These are phyloP conservation scores for Eumerus sabulonum DNA, from an alignment of 2,888 invertebrate species.

Conservation along the genomic window DNA sequence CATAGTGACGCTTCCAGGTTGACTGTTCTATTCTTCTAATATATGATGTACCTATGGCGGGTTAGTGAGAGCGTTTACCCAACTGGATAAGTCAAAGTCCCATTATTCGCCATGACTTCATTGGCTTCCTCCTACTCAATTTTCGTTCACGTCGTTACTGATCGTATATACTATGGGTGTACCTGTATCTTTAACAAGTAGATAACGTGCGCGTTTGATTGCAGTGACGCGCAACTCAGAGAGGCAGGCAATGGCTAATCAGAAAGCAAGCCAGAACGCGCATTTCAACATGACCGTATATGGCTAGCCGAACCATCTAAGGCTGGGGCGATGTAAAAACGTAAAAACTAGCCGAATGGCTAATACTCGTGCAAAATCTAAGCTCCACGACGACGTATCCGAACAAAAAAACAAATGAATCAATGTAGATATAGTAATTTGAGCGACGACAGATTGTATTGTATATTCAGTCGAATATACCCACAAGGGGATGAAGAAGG, in stretches of 20 bases:
- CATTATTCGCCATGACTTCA: conserved; percentile 68
- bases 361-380: conserved; percentile 68
- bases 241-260: conserved; percentile 58
- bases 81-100: conserved; percentile 22
- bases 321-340: conserved; percentile 61
- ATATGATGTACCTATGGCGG: conserved; percentile 23
- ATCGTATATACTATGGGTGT: conserved; percentile 22
- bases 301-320: conserved; percentile 53
- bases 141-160: conserved; percentile 26
- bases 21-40: conserved; percentile 34
- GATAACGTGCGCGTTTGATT: conserved; percentile 63
- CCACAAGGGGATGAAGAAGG: conserved; percentile 39
- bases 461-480: conserved; percentile 3
- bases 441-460: conserved; percentile 28
- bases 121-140: conserved; percentile 65
- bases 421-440: conserved; percentile 48
- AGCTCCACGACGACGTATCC: conserved; percentile 47
- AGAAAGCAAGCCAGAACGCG: conserved; percentile 66
- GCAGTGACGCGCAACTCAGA: conserved; percentile 64
- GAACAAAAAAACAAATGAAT: neutral
- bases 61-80: conserved; percentile 8
- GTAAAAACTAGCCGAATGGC: conserved; percentile 52
- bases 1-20: conserved; percentile 62
- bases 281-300: conserved; percentile 66
- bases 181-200: conserved; percentile 6